phyloP scores from a whole-genome alignment of 1,140 invertebrate genomes.

The Trigoniulus corallinus region DNA sequence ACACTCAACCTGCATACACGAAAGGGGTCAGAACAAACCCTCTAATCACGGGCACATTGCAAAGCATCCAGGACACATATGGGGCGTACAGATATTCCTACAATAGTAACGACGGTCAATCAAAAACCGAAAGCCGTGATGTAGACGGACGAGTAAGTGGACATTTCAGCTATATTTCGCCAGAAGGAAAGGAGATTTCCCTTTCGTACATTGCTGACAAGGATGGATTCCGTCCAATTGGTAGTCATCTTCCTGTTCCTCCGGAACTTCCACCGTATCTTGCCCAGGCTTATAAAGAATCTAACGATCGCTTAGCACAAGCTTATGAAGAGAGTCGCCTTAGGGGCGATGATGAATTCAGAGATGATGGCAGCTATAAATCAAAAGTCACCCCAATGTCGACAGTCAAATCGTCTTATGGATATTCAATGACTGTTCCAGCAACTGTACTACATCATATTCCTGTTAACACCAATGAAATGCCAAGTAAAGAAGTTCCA shows the following conservation, averaged over 20 bases:
- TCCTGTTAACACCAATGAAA: too few species aligned
- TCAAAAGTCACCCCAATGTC: too few species aligned
- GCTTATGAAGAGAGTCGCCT: neutral
- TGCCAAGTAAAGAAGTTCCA: too few species aligned
- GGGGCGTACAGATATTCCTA: neutral
- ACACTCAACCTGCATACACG: too few species aligned
- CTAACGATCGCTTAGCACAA: neutral
- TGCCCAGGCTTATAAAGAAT: neutral
- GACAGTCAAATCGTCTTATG: too few species aligned
- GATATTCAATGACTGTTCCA: too few species aligned
- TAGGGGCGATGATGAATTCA: too few species aligned
- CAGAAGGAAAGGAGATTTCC: neutral
- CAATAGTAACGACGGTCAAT: neutral
- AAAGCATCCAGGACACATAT: neutral
- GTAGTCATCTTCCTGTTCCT: too few species aligned
- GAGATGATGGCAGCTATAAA: too few species aligned
- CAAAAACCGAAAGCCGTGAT: neutral
- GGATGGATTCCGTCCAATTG: constrained; percentile 1
- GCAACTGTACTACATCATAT: too few species aligned
- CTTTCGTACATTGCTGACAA: constrained; percentile 6
- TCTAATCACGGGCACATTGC: neutral
- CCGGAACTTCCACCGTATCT: neutral
- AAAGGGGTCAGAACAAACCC: too few species aligned
- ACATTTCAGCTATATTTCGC: constrained; percentile 6
- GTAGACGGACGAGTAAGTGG: too few species aligned